phyloP scores from a whole-genome alignment of 1,140 invertebrate genomes.

The Piezodorus guildinii region DNA sequence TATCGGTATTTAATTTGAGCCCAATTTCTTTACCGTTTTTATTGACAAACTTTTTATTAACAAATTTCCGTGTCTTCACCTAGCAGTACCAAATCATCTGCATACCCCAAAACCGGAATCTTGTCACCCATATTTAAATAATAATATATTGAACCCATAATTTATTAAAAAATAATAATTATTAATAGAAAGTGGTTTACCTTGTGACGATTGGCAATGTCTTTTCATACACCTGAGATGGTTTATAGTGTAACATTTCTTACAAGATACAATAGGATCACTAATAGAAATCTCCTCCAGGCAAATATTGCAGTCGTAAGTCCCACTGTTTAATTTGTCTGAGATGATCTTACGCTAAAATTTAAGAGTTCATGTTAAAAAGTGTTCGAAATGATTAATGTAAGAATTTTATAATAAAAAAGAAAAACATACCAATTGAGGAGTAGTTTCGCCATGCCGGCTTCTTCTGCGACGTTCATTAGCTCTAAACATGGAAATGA shows the following conservation, averaged over 20 bases:
- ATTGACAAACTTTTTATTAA: no score
- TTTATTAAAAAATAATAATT: no score
- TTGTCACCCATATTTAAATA: no score
- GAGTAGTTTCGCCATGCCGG: not conserved
- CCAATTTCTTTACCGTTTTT: no score
- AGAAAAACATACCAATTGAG: not conserved
- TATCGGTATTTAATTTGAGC: no score
- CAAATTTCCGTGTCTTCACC: no score
- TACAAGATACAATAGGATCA: not conserved
- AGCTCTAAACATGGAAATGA: no score
- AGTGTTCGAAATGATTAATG: not conserved
- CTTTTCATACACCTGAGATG: not conserved
- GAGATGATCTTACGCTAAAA: not conserved
- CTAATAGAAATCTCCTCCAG: not conserved
- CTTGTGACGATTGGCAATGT: not conserved
- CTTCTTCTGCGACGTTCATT: no score
- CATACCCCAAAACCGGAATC: no score
- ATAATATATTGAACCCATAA: no score
- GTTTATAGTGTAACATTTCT: not conserved
- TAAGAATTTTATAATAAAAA: not conserved
- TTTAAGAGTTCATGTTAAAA: no score
- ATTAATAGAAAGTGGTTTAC: not conserved
- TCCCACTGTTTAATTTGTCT: slow-evolving; percentile 7
- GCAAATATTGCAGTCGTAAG: not conserved
- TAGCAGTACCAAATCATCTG: no score